Evolutionary conservation across 1,140 invertebrate species (phyloP), one percentile per base, ranked within the genome.

Genomic region (Lycorma delicatula): DNA sequence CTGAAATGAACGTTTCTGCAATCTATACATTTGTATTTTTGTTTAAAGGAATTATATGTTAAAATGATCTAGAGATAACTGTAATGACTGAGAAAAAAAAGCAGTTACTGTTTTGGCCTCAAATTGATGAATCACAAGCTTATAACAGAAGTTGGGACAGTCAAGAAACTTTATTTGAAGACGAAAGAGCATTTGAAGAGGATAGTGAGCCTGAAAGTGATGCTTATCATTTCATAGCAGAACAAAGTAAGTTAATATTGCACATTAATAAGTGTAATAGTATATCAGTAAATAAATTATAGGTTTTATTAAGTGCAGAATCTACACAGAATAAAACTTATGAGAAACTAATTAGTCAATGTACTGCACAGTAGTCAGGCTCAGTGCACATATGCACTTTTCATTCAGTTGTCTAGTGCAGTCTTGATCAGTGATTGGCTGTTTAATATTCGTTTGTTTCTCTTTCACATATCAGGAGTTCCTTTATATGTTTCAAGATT

Each of bases 121-220:
- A 49, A 26, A 29, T 49, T 11, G 58, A 58, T 26, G 31, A 58
- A n/a, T 22, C 22, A 1, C 20, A 23, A 31, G 25, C 20, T 23
- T 6, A 38, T 13, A 34, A n/a, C 29, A 11, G 13, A 28, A 46
- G 48, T 28, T 25, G 16, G 11, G 44, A 56, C 27, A 13, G 26
- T 3, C 11, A 25, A 22, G 41, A 49, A 54, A 46, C 4, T 16
- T 28, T 41, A 2, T 28, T 16, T 25, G 41, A 44, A 11, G 48
- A 47, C 25, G 44, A 54, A 12, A 38, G 44, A 23, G 36, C 36
- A 1, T 16, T 54, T 9, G 63, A 61, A n/a, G 64, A 64, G 48
- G 64, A 57, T 11, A 64, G 63, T 31, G 64, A 66, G 6, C 64
- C 64, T 12, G 64, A 66, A 49, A 66, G 64, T 54, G 64, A 66